A percentile compares a stretch with the other conserved stretches of the same genome.
Evolutionary conservation across 2,888 invertebrate genomes (phyloP).

Genomic region (Caenorhabditis sp.): DNA sequence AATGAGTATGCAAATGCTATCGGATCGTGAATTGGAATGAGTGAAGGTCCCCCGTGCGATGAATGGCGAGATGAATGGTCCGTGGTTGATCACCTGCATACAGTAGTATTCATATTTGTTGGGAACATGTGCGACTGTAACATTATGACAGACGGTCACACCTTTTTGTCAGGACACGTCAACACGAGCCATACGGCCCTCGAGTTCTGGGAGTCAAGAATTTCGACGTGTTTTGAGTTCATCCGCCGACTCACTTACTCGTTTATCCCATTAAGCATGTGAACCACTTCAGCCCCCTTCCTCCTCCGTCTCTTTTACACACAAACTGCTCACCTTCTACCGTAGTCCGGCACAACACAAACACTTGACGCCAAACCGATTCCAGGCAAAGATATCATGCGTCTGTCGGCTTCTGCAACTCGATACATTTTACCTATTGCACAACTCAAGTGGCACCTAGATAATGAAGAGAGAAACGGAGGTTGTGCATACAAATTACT

Average conservation of each 20-base stretch:
- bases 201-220: background rate
- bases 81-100: constrained; percentile 19
- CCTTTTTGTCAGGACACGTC: constrained; percentile 29
- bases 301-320: constrained; percentile 22
- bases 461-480: too few species aligned
- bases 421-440: too few species aligned
- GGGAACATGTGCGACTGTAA: constrained; percentile 29
- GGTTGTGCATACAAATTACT: too few species aligned
- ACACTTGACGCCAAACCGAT: constrained; percentile 33
- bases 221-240: constrained; percentile 8
- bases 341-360: constrained; percentile 34
- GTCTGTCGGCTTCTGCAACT: constrained; percentile 1
- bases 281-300: constrained; percentile 36
- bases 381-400: constrained; percentile 16
- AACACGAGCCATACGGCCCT: constrained; percentile 16
- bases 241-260: constrained; percentile 6
- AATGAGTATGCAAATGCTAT: constrained; percentile 38
- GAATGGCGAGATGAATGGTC: constrained; percentile 16
- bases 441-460: too few species aligned
- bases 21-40: constrained; percentile 30
- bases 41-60: background rate
- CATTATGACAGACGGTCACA: constrained; percentile 40
- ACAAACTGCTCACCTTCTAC: constrained; percentile 33
- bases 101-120: background rate
- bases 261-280: constrained; percentile 51